phyloP scores from a whole-genome alignment of 2,113 vertebrate species.

The Chauna torquata region DNA sequence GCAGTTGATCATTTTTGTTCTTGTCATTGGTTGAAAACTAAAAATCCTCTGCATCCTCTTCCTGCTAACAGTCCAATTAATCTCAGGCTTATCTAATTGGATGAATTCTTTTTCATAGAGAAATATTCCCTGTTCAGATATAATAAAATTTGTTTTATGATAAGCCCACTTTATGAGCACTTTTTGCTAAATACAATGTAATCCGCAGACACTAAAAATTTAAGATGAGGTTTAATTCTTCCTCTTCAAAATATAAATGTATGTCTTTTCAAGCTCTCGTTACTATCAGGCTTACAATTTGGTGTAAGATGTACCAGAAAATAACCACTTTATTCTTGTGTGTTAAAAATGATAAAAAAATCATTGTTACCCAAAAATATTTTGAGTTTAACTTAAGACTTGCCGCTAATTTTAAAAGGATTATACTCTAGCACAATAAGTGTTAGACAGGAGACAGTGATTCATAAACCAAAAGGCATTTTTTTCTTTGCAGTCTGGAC shows the following conservation, averaged over 20 bases:
- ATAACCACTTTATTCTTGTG: neutral
- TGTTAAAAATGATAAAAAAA: neutral
- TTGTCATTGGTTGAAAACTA: neutral
- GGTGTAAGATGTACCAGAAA: neutral
- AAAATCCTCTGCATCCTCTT: neutral
- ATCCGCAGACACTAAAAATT: conserved; percentile 15
- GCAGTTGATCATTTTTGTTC: neutral
- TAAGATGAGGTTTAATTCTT: neutral
- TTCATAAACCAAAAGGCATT: neutral
- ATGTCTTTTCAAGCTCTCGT: neutral
- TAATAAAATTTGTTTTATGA: neutral
- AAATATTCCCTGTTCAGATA: neutral
- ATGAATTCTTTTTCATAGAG: neutral
- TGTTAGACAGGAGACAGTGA: neutral
- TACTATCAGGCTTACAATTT: neutral
- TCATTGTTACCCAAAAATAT: neutral
- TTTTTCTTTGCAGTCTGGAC: neutral
- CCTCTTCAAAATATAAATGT: conserved; percentile 13
- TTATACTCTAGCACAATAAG: neutral
- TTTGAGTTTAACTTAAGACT: neutral
- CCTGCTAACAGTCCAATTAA: neutral
- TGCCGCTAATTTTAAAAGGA: neutral
- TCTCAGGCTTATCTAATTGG: neutral
- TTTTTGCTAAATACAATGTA: neutral
- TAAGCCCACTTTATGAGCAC: neutral